phyloP scores from a whole-genome alignment of 2,113 vertebrate species.

The Enhydra lutris region DNA sequence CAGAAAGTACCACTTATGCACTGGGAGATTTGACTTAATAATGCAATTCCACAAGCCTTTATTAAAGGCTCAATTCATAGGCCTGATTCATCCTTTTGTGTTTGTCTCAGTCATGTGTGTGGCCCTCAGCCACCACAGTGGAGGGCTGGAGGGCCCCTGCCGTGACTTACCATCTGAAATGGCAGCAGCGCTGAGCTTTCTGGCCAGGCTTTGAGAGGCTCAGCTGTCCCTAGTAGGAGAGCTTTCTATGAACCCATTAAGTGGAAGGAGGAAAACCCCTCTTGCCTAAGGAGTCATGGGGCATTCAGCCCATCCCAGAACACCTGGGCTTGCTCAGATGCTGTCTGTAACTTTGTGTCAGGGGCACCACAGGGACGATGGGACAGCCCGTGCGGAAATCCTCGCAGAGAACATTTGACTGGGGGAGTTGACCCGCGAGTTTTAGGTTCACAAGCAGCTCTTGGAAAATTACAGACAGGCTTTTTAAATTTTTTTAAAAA shows the following conservation, averaged over 20 bases:
- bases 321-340: not conserved
- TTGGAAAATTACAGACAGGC: not conserved
- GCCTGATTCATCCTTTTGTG: not conserved
- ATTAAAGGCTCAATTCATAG: conserved; percentile 3
- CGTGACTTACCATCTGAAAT: not conserved
- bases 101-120: not conserved
- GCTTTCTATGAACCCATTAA: not conserved
- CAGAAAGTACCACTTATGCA: conserved; percentile 21
- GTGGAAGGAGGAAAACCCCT: not conserved
- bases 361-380: not conserved
- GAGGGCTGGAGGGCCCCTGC: not conserved
- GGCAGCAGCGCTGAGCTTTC: not conserved
- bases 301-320: not conserved
- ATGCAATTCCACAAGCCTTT: conserved; percentile 4
- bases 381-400: not conserved
- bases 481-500: not conserved
- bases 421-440: not conserved
- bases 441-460: not conserved
- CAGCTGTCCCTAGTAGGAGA: not conserved
- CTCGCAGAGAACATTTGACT: not conserved
- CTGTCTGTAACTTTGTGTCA: not conserved
- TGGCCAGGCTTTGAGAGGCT: not conserved
- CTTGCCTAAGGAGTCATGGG: not conserved
- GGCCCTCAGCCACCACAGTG: not conserved
- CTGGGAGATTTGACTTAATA: conserved; percentile 43